Evolutionary conservation across 2,888 invertebrate species (phyloP), one percentile per base, ranked within the genome.

Genomic region (Drosophila paramelanica): DNA sequence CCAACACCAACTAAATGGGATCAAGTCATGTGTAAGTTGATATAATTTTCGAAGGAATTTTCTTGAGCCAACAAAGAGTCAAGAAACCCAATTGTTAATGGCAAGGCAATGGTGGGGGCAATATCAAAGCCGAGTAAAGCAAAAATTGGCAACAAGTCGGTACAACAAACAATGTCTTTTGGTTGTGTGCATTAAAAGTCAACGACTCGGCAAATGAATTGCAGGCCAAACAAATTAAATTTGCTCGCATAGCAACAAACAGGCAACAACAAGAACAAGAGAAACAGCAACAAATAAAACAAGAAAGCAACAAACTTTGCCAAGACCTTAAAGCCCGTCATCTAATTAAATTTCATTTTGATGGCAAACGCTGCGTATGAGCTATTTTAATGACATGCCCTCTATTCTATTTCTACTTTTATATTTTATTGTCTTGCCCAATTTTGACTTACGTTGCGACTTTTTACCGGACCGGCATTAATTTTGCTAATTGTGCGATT

Each of bases 121-220:
- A 53, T 58, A 47, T 57, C 52, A 36, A n/a, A 58, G 67, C 55
- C 73, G 83, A 88, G 73, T 79, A 80, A 70, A 72, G 78, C 72
- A 59, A 72, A 77, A 71, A 70, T 60, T 72, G 88, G 67, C 88
- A 89, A 88, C 87, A 88, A 79, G 80, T 79, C 61, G 80, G 67
- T 67, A 82, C 33, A 56, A 57, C 60, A 59, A 73, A 77, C 81
- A 84, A 81, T 70, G 72, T 60, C 69, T 81, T 36, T 36, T 72
- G 68, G 81, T 70, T 89, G 74, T 89, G 75, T 81, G 81, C 89
- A 87, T 84, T 77, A 84, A 71, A 56, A 89, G 89, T 84, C 89
- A 89, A 89, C 85, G 89, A 84, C 83, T 78, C 68, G 75, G 67
- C 68, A 83, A 83, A 87, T 89, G 75, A 87, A 87, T 83, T 89